A percentile compares a stretch with the other conserved stretches of the same genome.
Conservation (phyloP, 2,113 vertebrate genomes). For the Microtus oregoni region DNA sequence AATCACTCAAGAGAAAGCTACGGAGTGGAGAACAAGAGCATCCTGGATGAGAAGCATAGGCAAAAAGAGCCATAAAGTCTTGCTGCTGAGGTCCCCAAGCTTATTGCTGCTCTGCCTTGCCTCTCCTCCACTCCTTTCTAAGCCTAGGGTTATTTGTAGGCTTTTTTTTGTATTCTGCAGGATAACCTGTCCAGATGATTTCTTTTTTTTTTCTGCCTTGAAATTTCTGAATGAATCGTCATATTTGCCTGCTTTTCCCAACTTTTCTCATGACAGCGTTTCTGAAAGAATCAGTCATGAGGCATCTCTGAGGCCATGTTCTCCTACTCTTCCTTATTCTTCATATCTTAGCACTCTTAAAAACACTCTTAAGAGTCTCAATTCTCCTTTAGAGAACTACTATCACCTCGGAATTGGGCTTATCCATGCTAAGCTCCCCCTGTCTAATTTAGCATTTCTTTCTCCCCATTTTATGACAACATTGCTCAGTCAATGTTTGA, state of each 20-base stretch:
- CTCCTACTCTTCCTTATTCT: slow-evolving; percentile 18
- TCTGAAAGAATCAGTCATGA: neutral
- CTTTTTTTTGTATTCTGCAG: neutral
- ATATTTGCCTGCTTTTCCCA: neutral
- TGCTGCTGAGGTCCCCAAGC: neutral
- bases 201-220: neutral
- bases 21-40: neutral
- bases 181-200: neutral
- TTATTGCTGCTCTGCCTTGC: neutral
- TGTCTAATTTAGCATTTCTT: neutral
- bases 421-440: neutral
- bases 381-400: neutral
- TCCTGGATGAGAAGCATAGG: neutral
- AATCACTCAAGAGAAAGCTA: neutral
- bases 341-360: too few species aligned
- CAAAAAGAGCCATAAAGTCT: neutral
- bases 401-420: neutral
- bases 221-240: slow-evolving; percentile 10
- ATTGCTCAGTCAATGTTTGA: neutral
- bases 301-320: slow-evolving; percentile 12
- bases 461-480: slow-evolving; percentile 1
- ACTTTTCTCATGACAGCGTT: neutral
- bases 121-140: neutral
- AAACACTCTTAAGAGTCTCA: slow-evolving; percentile 42
- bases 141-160: neutral